Base-by-base conservation (phyloP, 2,888 invertebrate genomes). In the Drosophila helvetica region DNA sequence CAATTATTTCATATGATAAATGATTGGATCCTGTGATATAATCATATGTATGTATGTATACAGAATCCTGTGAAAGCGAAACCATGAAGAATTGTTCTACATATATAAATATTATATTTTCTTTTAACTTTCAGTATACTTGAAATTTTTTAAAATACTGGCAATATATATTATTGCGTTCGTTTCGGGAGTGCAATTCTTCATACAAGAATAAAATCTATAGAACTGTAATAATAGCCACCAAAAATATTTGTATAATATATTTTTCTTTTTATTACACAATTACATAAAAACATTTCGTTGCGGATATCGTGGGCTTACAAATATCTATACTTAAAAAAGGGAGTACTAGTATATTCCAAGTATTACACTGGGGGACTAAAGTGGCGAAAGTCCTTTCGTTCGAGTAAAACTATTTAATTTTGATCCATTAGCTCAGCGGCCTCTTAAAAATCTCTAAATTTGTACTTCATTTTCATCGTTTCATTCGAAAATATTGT, bases 381-480 rank as follows among this genome's bases (percentile, higher is more conserved):
- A 52, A 80, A 58, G 61, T 61, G 58, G 47, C 22, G 25, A 63
- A 54, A 46, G 51, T 59, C 48, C 61, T 63, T 76, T 58, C 51
- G 58, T 74, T 64, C 50, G 60, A 61, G 63, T 69, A 47, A 58
- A 74, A 75, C 47, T 61, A 63, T 63, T 59, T 80, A 68, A 83
- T 88, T 87, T 87, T 89, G 89, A 87, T 87, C 77, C 78, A 55
- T 74, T 88, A 66, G 88, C 87, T 87, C 81, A 75, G 47, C 45
- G 46, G 54, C 52, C n/a, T 47, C 27, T 65, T 61, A 72, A 88
- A 80, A 88, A 88, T 86, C 77, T 77, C 74, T 67, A 68, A 71
- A 84, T 85, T 85, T 85, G 85, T 85, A 85, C 85, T 85, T 81
- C 85, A 76, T 79, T 58, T 83, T 75, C 66, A 43, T 79, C 75